These are phyloP conservation scores for Ecliptopera silaceata DNA, from an alignment of 2,888 invertebrate species.

Conservation along the genomic window DNA sequence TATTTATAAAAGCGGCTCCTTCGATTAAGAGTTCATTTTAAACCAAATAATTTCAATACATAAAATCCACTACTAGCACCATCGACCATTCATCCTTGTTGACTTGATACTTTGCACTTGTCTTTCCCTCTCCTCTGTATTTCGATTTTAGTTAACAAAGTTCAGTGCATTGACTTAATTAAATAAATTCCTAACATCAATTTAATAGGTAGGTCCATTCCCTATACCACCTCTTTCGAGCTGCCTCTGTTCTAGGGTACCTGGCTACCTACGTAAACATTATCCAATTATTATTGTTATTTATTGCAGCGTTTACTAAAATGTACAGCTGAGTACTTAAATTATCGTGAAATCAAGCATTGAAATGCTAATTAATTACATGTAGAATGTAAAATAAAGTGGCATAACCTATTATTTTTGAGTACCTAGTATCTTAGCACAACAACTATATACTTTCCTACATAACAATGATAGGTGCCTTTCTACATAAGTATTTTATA, in stretches of 20 bases:
- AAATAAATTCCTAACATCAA: too few relatives aligned
- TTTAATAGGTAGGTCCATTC: background rate
- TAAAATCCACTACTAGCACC: background rate
- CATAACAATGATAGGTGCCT: too few relatives aligned
- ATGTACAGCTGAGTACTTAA: too few relatives aligned
- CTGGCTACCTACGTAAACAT: conserved; percentile 31
- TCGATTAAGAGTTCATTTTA: background rate
- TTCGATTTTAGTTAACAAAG: background rate
- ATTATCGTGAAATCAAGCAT: too few relatives aligned
- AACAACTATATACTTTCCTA: too few relatives aligned
- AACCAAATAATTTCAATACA: background rate
- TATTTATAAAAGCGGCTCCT: background rate
- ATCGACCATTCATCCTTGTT: background rate
- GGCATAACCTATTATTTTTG: too few relatives aligned
- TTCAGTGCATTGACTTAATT: background rate
- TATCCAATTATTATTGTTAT: too few relatives aligned
- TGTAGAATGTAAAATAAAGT: too few relatives aligned
- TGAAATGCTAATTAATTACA: too few relatives aligned
- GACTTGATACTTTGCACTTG: background rate
- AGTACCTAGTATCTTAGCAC: too few relatives aligned
- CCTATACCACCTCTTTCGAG: background rate
- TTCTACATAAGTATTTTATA: too few relatives aligned
- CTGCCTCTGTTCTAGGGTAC: conserved; percentile 7
- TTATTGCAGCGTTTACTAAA: too few relatives aligned
- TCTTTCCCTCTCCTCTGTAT: background rate